These are phyloP conservation scores for Hydropotes inermis DNA, from an alignment of 2,113 vertebrate genomes.

Conservation along the genomic window DNA sequence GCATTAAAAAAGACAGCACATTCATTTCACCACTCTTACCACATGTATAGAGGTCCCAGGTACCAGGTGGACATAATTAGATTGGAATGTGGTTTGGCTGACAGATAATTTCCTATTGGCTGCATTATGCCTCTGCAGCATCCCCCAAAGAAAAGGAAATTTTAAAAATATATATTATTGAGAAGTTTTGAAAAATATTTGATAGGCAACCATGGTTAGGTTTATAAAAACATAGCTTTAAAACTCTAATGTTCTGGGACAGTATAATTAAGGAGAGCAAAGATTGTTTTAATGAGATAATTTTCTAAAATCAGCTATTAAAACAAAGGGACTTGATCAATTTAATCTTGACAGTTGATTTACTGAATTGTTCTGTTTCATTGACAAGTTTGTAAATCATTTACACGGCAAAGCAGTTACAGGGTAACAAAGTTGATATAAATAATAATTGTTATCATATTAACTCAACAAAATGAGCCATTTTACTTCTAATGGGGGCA, in stretches of 20 bases:
- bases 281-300: background rate
- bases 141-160: conserved; percentile 38
- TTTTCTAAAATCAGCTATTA: background rate
- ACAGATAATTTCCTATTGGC: conserved; percentile 61
- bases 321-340: background rate
- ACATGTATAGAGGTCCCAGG: conserved; percentile 29
- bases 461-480: background rate
- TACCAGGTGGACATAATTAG: conserved; percentile 78
- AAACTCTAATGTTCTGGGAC: conserved; percentile 1
- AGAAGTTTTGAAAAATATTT: conserved; percentile 45
- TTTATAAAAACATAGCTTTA: background rate
- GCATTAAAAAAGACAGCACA: conserved; percentile 65
- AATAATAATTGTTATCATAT: conserved; percentile 29
- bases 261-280: background rate
- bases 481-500: background rate
- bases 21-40: conserved; percentile 59
- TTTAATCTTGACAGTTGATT: background rate
- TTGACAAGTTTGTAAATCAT: conserved; percentile 6
- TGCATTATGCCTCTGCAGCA: conserved; percentile 22
- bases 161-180: background rate
- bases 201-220: background rate
- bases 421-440: background rate
- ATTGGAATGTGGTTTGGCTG: conserved; percentile 64
- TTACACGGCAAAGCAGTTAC: background rate
- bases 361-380: background rate